phyloP scores from a whole-genome alignment of 2,797 vertebrate genomes.

The Sandelia bainsii region DNA sequence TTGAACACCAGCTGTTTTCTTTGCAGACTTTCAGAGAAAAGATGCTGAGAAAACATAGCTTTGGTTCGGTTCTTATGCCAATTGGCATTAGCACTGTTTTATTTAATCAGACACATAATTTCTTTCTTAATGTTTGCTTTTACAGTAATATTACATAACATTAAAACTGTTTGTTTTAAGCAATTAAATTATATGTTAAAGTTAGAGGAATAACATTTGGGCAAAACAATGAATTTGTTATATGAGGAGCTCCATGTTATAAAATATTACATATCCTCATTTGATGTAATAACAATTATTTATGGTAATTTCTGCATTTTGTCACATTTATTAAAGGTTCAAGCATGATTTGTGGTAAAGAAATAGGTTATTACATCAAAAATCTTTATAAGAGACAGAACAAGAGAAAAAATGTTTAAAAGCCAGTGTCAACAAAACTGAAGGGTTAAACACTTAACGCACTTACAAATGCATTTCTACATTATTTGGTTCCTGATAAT shows the following conservation, averaged over 20 bases:
- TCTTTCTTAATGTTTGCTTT: too few species aligned
- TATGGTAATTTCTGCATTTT: background rate
- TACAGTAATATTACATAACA: too few species aligned
- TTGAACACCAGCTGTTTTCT: conserved; percentile 42
- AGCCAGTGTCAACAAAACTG: background rate
- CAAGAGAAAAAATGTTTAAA: background rate
- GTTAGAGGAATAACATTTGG: too few species aligned
- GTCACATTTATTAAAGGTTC: background rate
- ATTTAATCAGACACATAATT: too few species aligned
- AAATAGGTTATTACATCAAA: background rate
- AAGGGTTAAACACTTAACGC: background rate
- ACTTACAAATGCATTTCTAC: background rate
- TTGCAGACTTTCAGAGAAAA: conserved; percentile 5
- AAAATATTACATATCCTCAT: background rate
- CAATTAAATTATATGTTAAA: background rate
- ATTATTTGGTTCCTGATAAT: conserved; percentile 3
- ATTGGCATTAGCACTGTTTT: too few species aligned
- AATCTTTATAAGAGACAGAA: background rate
- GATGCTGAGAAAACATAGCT: conserved; percentile 3
- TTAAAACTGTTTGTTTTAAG: background rate
- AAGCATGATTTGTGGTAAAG: background rate
- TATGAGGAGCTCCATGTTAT: too few species aligned
- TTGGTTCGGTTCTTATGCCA: conserved; percentile 2
- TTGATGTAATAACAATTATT: background rate
- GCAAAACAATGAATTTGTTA: too few species aligned